Conservation (phyloP, 2,888 invertebrate genomes). For the Gerris lacustris region DNA sequence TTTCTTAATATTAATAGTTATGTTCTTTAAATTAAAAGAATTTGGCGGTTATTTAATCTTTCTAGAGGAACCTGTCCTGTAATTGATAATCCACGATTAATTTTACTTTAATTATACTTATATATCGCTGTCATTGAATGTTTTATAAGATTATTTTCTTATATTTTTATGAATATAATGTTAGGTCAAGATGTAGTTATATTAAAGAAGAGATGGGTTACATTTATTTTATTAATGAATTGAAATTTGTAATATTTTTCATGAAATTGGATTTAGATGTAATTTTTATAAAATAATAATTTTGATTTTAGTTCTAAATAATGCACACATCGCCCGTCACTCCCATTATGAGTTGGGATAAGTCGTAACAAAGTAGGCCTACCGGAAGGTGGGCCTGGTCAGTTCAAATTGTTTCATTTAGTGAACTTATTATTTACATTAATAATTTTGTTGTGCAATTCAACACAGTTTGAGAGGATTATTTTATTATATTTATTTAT, state of each 20-base stretch:
- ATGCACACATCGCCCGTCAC: slow-evolving; percentile 18
- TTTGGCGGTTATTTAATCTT: slow-evolving; percentile 13
- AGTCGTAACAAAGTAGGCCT: slow-evolving; percentile 17
- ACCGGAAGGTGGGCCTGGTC: slow-evolving; percentile 13
- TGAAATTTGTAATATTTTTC: neutral
- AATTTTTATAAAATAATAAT: slow-evolving; percentile 10
- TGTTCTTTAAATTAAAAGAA: slow-evolving; percentile 10
- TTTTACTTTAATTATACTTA: slow-evolving; percentile 12
- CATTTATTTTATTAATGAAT: slow-evolving; percentile 6
- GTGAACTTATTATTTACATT: slow-evolving; percentile 14
- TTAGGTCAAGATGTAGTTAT: slow-evolving; percentile 14
- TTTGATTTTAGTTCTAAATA: no score
- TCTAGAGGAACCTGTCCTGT: slow-evolving; percentile 14
- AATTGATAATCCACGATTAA: slow-evolving; percentile 12
- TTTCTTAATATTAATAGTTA: slow-evolving; percentile 11
- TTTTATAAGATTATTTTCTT: slow-evolving; percentile 8
- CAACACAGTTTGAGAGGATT: slow-evolving; percentile 6
- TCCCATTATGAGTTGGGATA: slow-evolving; percentile 14
- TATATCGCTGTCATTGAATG: slow-evolving; percentile 14
- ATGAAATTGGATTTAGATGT: slow-evolving; percentile 14
- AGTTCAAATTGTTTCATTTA: no score
- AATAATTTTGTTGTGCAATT: slow-evolving; percentile 14
- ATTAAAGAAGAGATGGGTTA: slow-evolving; percentile 16
- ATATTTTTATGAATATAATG: neutral
- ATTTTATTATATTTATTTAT: slow-evolving; percentile 10